Evolutionary conservation across 2,113 vertebrate species (phyloP).

Genomic region (Neodon shergylaensis): DNA sequence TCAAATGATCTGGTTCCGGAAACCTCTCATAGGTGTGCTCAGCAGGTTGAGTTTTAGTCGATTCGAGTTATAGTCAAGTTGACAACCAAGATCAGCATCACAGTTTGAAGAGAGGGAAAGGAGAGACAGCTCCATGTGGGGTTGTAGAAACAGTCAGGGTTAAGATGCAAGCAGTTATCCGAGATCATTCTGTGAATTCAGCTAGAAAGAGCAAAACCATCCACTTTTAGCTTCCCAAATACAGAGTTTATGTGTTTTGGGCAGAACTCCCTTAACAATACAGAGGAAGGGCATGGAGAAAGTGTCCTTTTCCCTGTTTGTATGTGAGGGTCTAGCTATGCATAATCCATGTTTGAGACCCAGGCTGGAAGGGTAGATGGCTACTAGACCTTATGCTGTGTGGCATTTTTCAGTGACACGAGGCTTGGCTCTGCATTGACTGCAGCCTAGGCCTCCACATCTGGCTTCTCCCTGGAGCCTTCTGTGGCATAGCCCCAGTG

Average conservation of each 20-base stretch:
- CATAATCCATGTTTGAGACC: not conserved
- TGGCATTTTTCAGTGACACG: fast-evolving
- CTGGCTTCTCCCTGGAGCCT: not conserved
- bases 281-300: not conserved
- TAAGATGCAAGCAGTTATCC: not conserved
- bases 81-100: not conserved
- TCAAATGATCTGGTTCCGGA: not conserved
- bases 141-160: not conserved
- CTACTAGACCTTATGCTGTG: fast-evolving
- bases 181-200: not conserved
- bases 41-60: not conserved
- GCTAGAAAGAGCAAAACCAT: not conserved
- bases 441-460: fast-evolving
- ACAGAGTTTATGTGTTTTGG: not conserved
- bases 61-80: not conserved
- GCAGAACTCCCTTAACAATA: not conserved
- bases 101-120: fast-evolving
- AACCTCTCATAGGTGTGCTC: not conserved
- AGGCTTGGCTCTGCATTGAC: not conserved
- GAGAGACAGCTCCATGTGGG: fast-evolving
- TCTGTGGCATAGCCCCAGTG: too few relatives aligned
- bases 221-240: not conserved
- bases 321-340: not conserved
- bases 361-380: not conserved
- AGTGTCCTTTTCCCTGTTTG: fast-evolving